Conservation (phyloP, 1,140 invertebrate genomes). For the Papilio glaucus region DNA sequence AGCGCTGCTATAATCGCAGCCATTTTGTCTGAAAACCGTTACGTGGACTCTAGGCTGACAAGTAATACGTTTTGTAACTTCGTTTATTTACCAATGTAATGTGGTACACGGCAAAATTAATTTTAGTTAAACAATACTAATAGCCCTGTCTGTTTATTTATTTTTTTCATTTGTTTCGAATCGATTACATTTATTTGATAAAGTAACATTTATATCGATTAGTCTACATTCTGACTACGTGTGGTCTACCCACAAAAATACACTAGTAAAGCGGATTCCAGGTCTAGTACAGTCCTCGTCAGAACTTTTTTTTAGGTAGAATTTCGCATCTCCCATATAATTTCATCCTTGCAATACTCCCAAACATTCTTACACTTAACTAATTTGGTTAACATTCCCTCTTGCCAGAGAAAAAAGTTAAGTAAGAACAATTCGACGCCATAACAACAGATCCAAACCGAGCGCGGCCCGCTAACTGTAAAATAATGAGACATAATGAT, state of each 20-base stretch:
- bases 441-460: conserved; percentile 13
- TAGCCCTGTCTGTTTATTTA: no score
- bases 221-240: no score
- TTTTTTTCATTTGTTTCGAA: no score
- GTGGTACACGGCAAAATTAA: no score
- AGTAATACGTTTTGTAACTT: background rate
- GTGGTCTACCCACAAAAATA: no score
- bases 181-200: no score
- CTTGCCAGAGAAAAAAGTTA: background rate
- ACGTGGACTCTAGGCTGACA: background rate
- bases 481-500: conserved; percentile 27
- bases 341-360: background rate
- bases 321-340: background rate
- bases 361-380: background rate
- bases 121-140: no score
- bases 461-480: background rate
- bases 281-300: no score
- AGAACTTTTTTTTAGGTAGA: no score
- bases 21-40: conserved; percentile 7
- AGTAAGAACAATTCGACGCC: background rate
- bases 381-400: conserved; percentile 5
- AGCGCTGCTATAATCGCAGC: background rate
- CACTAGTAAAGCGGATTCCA: no score
- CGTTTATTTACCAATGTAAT: no score
- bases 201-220: no score